These are phyloP conservation scores for Drosophila kuntzei DNA, from an alignment of 2,888 invertebrate genomes.

Conservation along the genomic window DNA sequence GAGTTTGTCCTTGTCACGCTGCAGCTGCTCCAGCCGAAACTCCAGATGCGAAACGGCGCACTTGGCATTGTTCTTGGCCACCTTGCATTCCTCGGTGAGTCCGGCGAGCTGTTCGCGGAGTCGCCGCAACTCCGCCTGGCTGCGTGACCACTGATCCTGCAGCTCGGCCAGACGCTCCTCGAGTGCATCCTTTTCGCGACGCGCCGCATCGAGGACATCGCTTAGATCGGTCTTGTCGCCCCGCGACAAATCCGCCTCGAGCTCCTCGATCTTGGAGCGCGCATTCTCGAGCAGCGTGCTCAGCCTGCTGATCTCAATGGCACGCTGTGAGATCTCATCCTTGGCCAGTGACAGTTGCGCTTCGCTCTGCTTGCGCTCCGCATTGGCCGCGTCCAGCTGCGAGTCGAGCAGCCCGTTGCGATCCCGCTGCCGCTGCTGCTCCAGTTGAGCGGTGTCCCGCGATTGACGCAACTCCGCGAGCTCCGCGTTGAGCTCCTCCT, in stretches of 20 bases:
- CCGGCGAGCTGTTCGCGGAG: slow-evolving; percentile 89
- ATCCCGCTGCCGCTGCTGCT: slow-evolving; percentile 89
- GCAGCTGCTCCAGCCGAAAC: slow-evolving; percentile 91
- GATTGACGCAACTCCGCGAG: slow-evolving; percentile 88
- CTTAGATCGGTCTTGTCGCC: slow-evolving; percentile 91
- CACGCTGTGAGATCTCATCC: slow-evolving; percentile 91
- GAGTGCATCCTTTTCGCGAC: slow-evolving; percentile 90
- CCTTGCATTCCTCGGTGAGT: slow-evolving; percentile 90
- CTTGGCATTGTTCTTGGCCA: slow-evolving; percentile 94
- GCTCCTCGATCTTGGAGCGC: slow-evolving; percentile 91
- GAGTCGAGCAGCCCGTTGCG: slow-evolving; percentile 90
- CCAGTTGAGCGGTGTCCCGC: slow-evolving; percentile 88
- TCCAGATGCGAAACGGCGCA: slow-evolving; percentile 93
- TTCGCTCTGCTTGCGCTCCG: slow-evolving; percentile 91
- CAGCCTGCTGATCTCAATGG: slow-evolving; percentile 92
- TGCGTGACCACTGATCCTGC: slow-evolving; percentile 90
- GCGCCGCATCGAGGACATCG: slow-evolving; percentile 89
- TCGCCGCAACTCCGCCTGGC: slow-evolving; percentile 89
- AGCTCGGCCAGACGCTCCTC: slow-evolving; percentile 89
- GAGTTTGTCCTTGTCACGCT: slow-evolving; percentile 90
- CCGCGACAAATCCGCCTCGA: slow-evolving; percentile 89
- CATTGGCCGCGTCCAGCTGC: slow-evolving; percentile 90
- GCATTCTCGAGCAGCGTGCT: slow-evolving; percentile 93
- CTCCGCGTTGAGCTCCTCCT: slow-evolving; percentile 91
- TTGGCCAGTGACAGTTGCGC: slow-evolving; percentile 90